These are phyloP conservation scores for Trochalopteron elliotii DNA, from an alignment of 2,113 vertebrate genomes.

Conservation along the genomic window DNA sequence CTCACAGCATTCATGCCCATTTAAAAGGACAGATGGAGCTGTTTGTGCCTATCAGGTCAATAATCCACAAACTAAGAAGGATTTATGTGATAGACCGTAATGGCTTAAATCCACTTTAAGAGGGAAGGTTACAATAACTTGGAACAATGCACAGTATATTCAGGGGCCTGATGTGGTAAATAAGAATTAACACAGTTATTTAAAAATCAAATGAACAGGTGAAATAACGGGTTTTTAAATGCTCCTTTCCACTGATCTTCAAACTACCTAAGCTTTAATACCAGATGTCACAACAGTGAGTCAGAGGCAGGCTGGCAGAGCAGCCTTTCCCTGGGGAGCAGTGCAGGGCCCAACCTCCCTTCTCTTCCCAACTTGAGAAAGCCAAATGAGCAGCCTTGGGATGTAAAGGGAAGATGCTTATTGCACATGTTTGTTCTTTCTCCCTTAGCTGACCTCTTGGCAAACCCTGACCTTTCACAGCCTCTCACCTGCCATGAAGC, in stretches of 20 bases:
- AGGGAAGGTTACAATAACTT: background rate
- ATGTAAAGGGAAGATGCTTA: background rate
- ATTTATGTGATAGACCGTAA: constrained; percentile 26
- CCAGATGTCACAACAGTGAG: constrained; percentile 55
- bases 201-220: constrained; percentile 28
- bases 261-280: constrained; percentile 21
- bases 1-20: background rate
- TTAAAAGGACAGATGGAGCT: constrained; percentile 55
- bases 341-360: background rate
- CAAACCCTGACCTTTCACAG: background rate
- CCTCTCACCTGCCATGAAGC: background rate
- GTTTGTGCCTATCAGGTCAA: constrained; percentile 36
- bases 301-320: constrained; percentile 37
- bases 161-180: background rate
- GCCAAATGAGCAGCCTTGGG: background rate
- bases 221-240: constrained; percentile 10
- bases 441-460: background rate
- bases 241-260: constrained; percentile 1
- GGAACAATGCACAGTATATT: background rate
- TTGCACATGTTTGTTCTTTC: background rate
- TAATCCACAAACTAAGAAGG: constrained; percentile 57
- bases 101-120: constrained; percentile 40
- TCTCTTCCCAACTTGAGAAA: background rate
- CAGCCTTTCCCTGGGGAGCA: background rate
- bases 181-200: constrained; percentile 25